Evolutionary conservation across 2,888 invertebrate genomes (phyloP).

Genomic region (Pycnomerus fuliginosus): DNA sequence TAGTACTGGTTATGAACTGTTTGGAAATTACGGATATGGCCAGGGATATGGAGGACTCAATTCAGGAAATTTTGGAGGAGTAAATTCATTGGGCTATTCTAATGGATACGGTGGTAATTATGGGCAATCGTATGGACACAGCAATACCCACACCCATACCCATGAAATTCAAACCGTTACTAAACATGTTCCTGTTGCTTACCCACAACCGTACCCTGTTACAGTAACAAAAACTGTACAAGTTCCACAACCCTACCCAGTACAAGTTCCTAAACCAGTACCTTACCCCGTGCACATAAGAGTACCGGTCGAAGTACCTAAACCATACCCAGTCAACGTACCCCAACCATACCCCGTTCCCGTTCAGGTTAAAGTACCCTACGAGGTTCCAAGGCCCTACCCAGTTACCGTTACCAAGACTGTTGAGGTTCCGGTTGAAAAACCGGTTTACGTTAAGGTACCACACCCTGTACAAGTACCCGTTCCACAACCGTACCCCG

Average conservation of each 20-base stretch:
- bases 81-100: slow-evolving; percentile 10
- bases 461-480: slow-evolving; percentile 33
- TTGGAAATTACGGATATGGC: neutral
- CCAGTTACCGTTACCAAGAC: slow-evolving; percentile 35
- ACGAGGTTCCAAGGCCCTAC: slow-evolving; percentile 43
- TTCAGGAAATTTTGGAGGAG: slow-evolving; percentile 8
- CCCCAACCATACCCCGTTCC: slow-evolving; percentile 29
- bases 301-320: slow-evolving; percentile 36
- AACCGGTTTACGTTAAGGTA: slow-evolving; percentile 36
- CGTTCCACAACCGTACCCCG: neutral
- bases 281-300: slow-evolving; percentile 38
- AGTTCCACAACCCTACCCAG: slow-evolving; percentile 27
- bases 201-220: slow-evolving; percentile 22
- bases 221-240: slow-evolving; percentile 14
- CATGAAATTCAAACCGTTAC: slow-evolving; percentile 12
- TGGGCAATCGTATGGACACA: slow-evolving; percentile 10
- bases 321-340: slow-evolving; percentile 40
- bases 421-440: slow-evolving; percentile 36
- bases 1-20: slow-evolving; percentile 2
- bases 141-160: slow-evolving; percentile 4
- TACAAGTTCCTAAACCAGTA: slow-evolving; percentile 30
- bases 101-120: neutral
- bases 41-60: slow-evolving; percentile 2
- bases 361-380: slow-evolving; percentile 28
- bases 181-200: slow-evolving; percentile 21